phyloP scores from a whole-genome alignment of 2,113 vertebrate genomes.

The Typhlomys cinereus region DNA sequence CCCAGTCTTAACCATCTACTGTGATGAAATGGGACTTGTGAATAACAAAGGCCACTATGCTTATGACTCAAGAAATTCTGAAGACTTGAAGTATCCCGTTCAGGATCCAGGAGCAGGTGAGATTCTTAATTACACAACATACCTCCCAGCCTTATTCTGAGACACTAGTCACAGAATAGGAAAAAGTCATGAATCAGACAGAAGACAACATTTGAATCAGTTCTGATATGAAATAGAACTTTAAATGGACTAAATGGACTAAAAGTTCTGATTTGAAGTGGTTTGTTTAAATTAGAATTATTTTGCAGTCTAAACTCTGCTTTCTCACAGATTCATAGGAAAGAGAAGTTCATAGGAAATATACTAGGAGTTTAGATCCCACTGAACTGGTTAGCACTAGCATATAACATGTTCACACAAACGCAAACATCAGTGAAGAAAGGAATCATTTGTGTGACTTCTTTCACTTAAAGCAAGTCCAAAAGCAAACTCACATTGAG shows the following conservation, averaged over 20 bases:
- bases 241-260: not conserved
- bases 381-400: not conserved
- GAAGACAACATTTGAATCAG: not conserved
- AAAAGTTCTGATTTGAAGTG: not conserved
- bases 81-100: not conserved
- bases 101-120: not conserved
- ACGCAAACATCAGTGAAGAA: not conserved
- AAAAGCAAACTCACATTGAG: not conserved
- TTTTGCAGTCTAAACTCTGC: not conserved
- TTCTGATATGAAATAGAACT: not conserved
- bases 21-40: not conserved
- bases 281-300: not conserved
- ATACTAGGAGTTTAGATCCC: not conserved
- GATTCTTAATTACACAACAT: not conserved
- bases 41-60: not conserved
- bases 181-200: not conserved
- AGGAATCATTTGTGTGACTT: not conserved
- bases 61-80: not conserved
- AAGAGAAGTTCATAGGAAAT: not conserved
- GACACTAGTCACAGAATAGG: not conserved
- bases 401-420: not conserved
- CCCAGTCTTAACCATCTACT: not conserved
- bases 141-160: not conserved
- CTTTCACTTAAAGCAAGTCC: not conserved
- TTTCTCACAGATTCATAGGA: not conserved